Conservation (phyloP, 2,113 vertebrate genomes). For the Blennius ocellaris region DNA sequence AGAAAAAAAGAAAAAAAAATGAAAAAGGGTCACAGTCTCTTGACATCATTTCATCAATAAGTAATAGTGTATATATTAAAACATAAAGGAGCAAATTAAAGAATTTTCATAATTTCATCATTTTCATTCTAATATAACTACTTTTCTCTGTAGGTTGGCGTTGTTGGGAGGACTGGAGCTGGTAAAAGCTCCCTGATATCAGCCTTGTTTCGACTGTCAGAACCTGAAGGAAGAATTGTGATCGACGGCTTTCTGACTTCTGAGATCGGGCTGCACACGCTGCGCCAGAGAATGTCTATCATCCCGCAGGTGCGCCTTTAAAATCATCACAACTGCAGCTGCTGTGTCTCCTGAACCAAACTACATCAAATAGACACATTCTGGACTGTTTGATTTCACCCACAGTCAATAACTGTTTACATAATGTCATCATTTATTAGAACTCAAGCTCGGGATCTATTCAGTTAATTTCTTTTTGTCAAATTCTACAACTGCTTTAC, state of each 20-base stretch:
- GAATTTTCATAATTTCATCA: not conserved
- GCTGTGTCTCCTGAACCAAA: conserved; percentile 2
- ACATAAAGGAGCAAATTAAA: not conserved
- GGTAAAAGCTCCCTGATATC: conserved; percentile 94
- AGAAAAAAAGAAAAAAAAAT: no score
- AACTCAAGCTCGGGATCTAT: not conserved
- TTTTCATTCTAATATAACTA: conserved; percentile 4
- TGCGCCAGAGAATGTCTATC: conserved; percentile 95
- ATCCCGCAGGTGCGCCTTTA: conserved; percentile 90
- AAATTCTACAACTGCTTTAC: conserved; percentile 23
- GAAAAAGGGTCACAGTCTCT: not conserved
- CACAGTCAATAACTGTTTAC: no score
- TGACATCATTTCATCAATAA: not conserved
- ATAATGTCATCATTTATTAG: not conserved
- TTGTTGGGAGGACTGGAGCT: conserved; percentile 94
- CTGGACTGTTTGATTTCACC: no score
- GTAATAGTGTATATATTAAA: not conserved
- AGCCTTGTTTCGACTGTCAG: conserved; percentile 92
- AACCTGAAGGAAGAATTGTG: conserved; percentile 91
- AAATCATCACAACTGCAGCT: not conserved
- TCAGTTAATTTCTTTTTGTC: not conserved
- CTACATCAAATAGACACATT: no score
- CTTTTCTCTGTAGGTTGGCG: conserved; percentile 86
- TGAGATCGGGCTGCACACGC: conserved; percentile 90
- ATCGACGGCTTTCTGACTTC: conserved; percentile 91